Percentiles rank a stretch among this genome's conserved stretches.
These are phyloP conservation scores for Hymenopus coronatus DNA, from an alignment of 2,888 invertebrate genomes.

Conservation along the genomic window DNA sequence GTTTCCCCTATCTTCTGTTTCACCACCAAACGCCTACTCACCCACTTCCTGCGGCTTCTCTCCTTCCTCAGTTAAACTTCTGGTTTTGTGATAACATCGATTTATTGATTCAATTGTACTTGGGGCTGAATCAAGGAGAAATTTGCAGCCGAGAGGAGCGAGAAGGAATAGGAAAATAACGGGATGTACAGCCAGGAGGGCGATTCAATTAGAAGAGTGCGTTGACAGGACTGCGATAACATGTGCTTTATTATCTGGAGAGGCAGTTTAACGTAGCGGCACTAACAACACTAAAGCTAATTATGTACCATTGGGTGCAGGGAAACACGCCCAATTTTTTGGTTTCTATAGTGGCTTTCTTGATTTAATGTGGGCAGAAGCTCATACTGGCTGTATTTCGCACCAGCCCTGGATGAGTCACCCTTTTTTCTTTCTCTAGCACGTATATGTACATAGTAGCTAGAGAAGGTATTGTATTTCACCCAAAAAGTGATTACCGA, in stretches of 20 bases:
- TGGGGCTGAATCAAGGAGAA: neutral
- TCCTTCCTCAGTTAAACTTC: neutral
- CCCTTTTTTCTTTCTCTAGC: too few relatives aligned
- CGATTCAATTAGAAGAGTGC: neutral
- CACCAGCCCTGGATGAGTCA: too few relatives aligned
- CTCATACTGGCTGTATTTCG: too few relatives aligned
- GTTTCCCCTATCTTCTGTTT: neutral
- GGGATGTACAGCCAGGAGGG: neutral
- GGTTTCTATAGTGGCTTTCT: too few relatives aligned
- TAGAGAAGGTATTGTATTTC: too few relatives aligned
- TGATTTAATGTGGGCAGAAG: too few relatives aligned
- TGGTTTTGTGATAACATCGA: neutral
- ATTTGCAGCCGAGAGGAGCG: neutral
- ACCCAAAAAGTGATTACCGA: too few relatives aligned
- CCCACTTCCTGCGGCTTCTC: neutral
- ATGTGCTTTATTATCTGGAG: neutral
- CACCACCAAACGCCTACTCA: neutral
- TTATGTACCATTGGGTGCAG: too few relatives aligned
- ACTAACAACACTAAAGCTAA: neutral
- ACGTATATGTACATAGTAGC: too few relatives aligned
- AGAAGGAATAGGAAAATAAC: neutral
- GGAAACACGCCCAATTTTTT: too few relatives aligned
- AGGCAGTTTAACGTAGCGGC: neutral
- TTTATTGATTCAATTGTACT: slow-evolving; percentile 15
- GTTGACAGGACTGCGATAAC: neutral